Evolutionary conservation across 2,797 vertebrate genomes (phyloP), one percentile per base, ranked within the genome.

Genomic region (Hoplostethus atlanticus): DNA sequence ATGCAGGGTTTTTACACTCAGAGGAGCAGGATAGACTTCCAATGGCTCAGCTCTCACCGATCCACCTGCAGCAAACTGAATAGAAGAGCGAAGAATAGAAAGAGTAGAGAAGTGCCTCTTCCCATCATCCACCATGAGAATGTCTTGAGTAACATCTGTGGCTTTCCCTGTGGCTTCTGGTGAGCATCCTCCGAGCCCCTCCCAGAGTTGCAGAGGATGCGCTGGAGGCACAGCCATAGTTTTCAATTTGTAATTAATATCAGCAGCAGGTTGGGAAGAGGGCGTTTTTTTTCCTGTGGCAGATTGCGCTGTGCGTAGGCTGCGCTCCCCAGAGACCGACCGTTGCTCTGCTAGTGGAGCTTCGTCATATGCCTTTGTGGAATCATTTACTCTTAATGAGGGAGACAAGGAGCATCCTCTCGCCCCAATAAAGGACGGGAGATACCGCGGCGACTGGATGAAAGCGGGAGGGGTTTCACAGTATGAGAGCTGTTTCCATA

Each of bases 181-280:
- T 12, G 40, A 68, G 54, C 52, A 15, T 16, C 28, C 73, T 63
- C 42, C 9, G 46, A 79, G 71, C 78, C 65, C 81, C 73, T 64
- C 76, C 72, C 79, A 74, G 42, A 51, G 30, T 51, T 71, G 51
- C 76, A 68, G 82, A 78, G 83, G 77, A 85, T 87, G 65, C 16
- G 63, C 89, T 62, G 51, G 63, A 87, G 88, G 87, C 87, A 51
- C 74, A 73, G 73, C 65, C 67, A 6, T 69, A 57, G 73, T 86
- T 84, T 71, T 77, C 48, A 44, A 70, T 84, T 76, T 8, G 77
- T 90, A 95, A 94, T 94, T 93, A 94, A 94, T 89, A 93, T 84
- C 72, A 90, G 90, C 86, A 86, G 85, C 87, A 86, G 85, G 83
- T 86, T 87, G 79, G 71, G 72, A 76, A 21, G 79, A 87, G 82